Conservation (phyloP, 2,797 vertebrate genomes). For the Tapirus indicus region DNA sequence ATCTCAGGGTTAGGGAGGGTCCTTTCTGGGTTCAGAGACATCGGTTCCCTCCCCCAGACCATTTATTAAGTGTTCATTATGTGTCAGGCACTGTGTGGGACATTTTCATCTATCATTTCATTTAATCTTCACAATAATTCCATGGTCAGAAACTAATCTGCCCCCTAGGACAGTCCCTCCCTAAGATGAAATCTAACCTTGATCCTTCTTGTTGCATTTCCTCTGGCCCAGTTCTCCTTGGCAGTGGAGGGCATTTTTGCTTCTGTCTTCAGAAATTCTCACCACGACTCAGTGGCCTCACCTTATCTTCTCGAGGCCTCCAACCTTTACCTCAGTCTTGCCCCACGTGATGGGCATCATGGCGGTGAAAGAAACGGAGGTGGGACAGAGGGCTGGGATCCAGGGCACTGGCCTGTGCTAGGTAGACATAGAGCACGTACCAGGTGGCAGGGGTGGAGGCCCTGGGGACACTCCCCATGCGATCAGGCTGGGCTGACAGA, state of each 20-base stretch:
- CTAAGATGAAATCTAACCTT: conserved; percentile 14
- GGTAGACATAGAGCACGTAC: not conserved
- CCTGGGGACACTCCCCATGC: not conserved
- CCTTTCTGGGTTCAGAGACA: not conserved
- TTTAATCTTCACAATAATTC: not conserved
- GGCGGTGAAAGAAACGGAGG: not conserved
- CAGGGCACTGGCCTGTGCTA: not conserved
- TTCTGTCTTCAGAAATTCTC: not conserved
- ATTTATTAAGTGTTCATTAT: not conserved
- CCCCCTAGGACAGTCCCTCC: not conserved
- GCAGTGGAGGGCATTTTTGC: not conserved
- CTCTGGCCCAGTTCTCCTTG: not conserved
- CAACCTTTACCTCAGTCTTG: not conserved
- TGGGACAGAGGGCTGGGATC: not conserved
- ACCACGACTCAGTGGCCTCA: not conserved
- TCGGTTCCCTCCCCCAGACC: not conserved
- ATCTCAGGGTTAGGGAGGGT: not conserved
- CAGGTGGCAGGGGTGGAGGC: not conserved
- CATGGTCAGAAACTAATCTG: not conserved
- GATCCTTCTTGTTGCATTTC: not conserved
- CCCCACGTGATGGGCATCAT: not conserved
- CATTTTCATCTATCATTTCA: not conserved
- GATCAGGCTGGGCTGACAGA: not conserved
- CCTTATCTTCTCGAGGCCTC: not conserved
- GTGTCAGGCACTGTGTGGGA: not conserved